Conservation (phyloP, 2,888 invertebrate species). For the Scrobipalpa costella region DNA sequence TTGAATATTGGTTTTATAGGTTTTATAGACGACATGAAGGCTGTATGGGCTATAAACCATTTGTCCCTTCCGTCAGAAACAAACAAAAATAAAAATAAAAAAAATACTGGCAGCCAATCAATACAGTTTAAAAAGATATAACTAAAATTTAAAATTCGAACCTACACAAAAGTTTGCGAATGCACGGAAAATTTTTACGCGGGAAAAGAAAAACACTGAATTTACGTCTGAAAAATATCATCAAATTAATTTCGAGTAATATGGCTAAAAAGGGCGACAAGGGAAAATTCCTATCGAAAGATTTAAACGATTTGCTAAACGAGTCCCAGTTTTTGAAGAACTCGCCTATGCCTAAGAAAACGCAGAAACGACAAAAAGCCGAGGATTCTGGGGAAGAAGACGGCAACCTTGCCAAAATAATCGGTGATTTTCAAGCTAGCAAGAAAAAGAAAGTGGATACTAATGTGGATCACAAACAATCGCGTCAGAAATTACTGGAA, state of each 20-base stretch:
- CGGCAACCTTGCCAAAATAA: conserved; percentile 1
- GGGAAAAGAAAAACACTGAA: conserved; percentile 4
- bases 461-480: conserved; percentile 14
- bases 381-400: conserved; percentile 22
- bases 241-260: background rate
- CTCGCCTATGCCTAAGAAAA: conserved; percentile 24
- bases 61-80: background rate
- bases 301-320: conserved; percentile 26
- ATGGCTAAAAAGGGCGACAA: conserved; percentile 28
- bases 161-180: conserved; percentile 1
- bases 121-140: background rate
- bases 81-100: background rate
- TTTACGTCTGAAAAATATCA: conserved; percentile 1
- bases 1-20: background rate
- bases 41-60: background rate
- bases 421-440: conserved; percentile 21
- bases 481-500: conserved; percentile 26
- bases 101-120: background rate
- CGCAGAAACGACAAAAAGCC: conserved; percentile 19
- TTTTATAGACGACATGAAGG: background rate
- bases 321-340: conserved; percentile 28
- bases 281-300: conserved; percentile 23
- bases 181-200: conserved; percentile 17
- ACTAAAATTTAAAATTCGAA: conserved; percentile 1
- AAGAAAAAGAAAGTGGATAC: conserved; percentile 15